Base-by-base conservation (phyloP, 1,140 invertebrate species). In the Himalopsyche phryganea region DNA sequence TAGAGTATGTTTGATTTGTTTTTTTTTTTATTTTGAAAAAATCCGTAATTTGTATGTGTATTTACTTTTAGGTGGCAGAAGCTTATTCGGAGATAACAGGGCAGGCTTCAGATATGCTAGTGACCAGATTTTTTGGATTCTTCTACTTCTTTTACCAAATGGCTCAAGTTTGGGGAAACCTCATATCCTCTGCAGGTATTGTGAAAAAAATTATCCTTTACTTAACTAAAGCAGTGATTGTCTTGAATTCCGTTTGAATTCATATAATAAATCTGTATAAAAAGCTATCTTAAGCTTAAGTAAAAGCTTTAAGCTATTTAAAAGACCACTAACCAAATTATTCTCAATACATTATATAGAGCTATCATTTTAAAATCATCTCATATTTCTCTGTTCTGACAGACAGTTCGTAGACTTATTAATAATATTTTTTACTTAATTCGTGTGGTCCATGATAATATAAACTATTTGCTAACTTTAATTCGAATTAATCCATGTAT, bases 71-170 rank as follows among this genome's bases (percentile, higher is more conserved):
- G 75, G 70, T 85, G 0, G 85, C 89, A 0, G 85, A 89, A 59
- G 82, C 86, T 6, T 88, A 88, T 54, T 75, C 83, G 0, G 80
- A 83, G 53, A 61, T 88, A n/a, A 85, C 84, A 0, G 84, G 84
- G 1, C 74, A 87, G 2, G 67, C 79, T 1, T 74, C 81, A 0
- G 88, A 92, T 40, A 80, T 87, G 0, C 76, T 92, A 18, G 87
- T 94, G 19, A 87, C 89, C 2, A 76, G 88, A 61, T 94, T 94
- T 73, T 95, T 95, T 69, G 92, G 92, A 0, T 78, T 94, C 1
- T 96, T 96, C 75, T 95, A 94, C 78, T 90, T 94, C 85, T 87
- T 95, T 67, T 96, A 94, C 68, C 94, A 97, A 74, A 87, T 91
- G 77, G 89, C 92, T 0, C 90, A 93, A 72, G 89, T 94, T 17